Base-by-base conservation (phyloP, 2,797 vertebrate species). In the Thaleichthys pacificus region DNA sequence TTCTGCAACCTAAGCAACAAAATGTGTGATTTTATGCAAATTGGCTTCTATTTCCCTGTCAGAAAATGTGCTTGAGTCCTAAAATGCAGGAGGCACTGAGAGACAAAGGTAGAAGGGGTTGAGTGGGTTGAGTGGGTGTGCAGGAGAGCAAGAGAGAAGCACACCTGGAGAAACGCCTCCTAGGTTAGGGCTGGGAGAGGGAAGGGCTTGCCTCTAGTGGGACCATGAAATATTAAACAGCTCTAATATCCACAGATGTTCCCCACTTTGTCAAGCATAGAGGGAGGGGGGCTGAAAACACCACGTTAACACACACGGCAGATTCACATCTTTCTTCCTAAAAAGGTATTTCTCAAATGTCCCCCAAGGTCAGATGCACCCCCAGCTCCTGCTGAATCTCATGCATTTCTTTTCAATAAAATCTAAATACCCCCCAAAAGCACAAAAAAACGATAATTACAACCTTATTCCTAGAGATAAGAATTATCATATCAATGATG, bases 231-330 rank as follows among this genome's bases (percentile, higher is more conserved):
- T 89, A 91, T 89, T 89, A 68, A 91, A 79, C 56, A 87, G 77
- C 71, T 82, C 80, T 90, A 88, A 93, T 90, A 87, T 87, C 84
- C 87, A 85, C 88, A 92, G 85, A 91, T 88, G 89, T 88, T 88
- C 61, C 63, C 72, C 78, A 77, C 68, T 87, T 87, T 81, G 73
- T 70, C 22, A 61, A 84, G 70, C 78, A 77, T 17, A 12, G 19
- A 9, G n/a, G 77, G 83, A 65, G 63, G 80, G 30, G 3, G 70
- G 12, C 12, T 61, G 8, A 60, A 24, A 24, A 47, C 26, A 35
- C 38, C 21, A 32, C 28, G 56, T 73, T 61, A 74, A 75, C 21
- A 76, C 73, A 76, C 70, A 30, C 66, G 72, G 76, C 73, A 76
- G 32, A 62, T 38, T 73, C 56, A 32, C 21, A 60, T 69, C 74